Evolutionary conservation across 2,888 invertebrate species (phyloP).

Genomic region (Drosophila atroscutellata): DNA sequence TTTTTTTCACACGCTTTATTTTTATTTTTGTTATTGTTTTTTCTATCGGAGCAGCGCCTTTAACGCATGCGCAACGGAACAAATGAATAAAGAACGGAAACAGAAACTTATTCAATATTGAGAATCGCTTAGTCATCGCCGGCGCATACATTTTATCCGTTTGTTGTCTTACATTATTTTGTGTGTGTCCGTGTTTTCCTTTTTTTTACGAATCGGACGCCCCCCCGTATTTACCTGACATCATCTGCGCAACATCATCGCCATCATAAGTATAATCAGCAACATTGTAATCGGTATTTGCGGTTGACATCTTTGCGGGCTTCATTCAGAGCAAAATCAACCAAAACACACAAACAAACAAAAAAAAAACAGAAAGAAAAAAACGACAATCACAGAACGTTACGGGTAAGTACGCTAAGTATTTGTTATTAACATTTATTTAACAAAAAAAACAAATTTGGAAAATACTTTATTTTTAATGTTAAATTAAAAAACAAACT

Average conservation of each 20-base stretch:
- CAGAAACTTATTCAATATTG: constrained; percentile 27
- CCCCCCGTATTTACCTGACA: constrained; percentile 55
- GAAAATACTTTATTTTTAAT: background rate
- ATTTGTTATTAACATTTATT: background rate
- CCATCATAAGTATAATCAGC: constrained; percentile 26
- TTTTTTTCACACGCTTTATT: constrained; percentile 3
- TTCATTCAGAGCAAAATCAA: constrained; percentile 48
- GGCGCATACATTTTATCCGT: constrained; percentile 20
- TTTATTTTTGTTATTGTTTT: background rate
- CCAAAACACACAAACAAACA: constrained; percentile 17
- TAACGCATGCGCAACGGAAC: constrained; percentile 40
- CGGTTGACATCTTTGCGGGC: constrained; percentile 75
- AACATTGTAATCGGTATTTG: constrained; percentile 53
- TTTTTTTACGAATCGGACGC: constrained; percentile 23
- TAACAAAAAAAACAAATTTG: background rate
- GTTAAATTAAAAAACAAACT: background rate
- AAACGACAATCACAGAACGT: background rate
- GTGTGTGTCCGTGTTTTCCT: background rate
- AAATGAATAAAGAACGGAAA: constrained; percentile 23
- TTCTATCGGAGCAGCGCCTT: constrained; percentile 25
- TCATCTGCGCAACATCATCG: constrained; percentile 45
- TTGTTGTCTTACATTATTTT: constrained; percentile 8
- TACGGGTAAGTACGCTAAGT: constrained; percentile 25
- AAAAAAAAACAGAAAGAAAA: background rate
- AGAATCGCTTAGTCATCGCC: constrained; percentile 38